phyloP scores from a whole-genome alignment of 2,113 vertebrate species.

The Hassar affinis region DNA sequence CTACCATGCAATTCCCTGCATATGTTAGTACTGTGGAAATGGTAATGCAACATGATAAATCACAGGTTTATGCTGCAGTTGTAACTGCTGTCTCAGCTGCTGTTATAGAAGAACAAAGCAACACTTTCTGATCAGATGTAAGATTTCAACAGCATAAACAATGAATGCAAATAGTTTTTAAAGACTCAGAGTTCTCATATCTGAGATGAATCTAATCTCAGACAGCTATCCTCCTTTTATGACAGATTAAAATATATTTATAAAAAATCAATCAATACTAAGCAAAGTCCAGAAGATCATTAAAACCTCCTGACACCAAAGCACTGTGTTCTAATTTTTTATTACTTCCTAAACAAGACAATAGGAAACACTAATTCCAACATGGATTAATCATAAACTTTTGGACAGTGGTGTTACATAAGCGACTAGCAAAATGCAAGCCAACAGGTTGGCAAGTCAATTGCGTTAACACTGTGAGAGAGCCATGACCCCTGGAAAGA shows the following conservation, averaged over 20 bases:
- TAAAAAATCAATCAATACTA: background rate
- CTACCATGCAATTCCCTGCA: too few species aligned
- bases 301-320: background rate
- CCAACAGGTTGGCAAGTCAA: background rate
- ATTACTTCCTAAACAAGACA: background rate
- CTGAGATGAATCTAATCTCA: too few species aligned
- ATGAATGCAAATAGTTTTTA: too few species aligned
- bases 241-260: background rate
- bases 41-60: too few species aligned
- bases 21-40: too few species aligned
- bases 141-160: too few species aligned
- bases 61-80: too few species aligned
- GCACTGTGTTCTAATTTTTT: background rate
- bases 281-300: background rate
- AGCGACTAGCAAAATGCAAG: background rate
- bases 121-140: too few species aligned
- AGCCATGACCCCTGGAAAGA: slow-evolving; percentile 16
- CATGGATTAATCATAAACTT: slow-evolving; percentile 32
- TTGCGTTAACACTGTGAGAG: background rate
- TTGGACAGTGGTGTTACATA: slow-evolving; percentile 26
- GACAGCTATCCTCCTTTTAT: background rate
- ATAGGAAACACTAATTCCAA: slow-evolving; percentile 2
- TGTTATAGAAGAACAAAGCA: too few species aligned
- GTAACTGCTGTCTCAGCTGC: too few species aligned
- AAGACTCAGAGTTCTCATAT: too few species aligned